A percentile compares a stretch with the other conserved stretches of the same genome.
phyloP scores from a whole-genome alignment of 2,888 invertebrate species.

The Ganaspis brasiliensis region DNA sequence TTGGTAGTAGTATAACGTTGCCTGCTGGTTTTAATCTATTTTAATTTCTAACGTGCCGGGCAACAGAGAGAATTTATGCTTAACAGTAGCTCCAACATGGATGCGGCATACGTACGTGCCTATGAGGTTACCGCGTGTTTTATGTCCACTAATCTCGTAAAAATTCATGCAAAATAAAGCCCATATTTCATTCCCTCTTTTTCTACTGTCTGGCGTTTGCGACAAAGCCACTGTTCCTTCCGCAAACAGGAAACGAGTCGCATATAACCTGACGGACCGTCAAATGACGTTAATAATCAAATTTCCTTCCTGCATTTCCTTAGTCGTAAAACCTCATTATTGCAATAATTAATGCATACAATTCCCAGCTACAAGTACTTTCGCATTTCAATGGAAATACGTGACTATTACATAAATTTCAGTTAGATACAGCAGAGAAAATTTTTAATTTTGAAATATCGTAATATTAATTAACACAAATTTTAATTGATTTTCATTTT shows the following conservation, averaged over 20 bases:
- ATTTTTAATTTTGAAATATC: too few relatives aligned
- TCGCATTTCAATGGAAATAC: too few relatives aligned
- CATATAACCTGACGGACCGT: conserved; percentile 30
- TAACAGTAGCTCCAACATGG: conserved; percentile 51
- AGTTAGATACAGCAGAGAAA: too few relatives aligned
- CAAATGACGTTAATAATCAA: conserved; percentile 25
- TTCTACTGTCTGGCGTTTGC: conserved; percentile 36
- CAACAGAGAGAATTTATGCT: conserved; percentile 69
- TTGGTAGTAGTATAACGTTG: conserved; percentile 31
- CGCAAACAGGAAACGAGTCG: conserved; percentile 18
- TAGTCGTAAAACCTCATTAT: conserved; percentile 8
- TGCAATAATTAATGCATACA: neutral
- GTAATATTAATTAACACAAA: too few relatives aligned
- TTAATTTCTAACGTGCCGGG: conserved; percentile 72
- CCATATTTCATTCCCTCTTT: conserved; percentile 68
- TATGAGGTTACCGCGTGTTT: conserved; percentile 71
- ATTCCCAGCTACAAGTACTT: neutral
- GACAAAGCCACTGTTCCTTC: conserved; percentile 28
- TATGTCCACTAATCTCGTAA: conserved; percentile 76
- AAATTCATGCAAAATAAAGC: conserved; percentile 76
- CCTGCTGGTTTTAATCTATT: conserved; percentile 69
- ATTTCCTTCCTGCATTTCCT: conserved; percentile 14
- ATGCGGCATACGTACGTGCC: conserved; percentile 69
- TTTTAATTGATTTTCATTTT: too few relatives aligned
- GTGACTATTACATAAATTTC: too few relatives aligned